Conservation (phyloP, 2,113 vertebrate genomes). For the Pogona vitticeps region DNA sequence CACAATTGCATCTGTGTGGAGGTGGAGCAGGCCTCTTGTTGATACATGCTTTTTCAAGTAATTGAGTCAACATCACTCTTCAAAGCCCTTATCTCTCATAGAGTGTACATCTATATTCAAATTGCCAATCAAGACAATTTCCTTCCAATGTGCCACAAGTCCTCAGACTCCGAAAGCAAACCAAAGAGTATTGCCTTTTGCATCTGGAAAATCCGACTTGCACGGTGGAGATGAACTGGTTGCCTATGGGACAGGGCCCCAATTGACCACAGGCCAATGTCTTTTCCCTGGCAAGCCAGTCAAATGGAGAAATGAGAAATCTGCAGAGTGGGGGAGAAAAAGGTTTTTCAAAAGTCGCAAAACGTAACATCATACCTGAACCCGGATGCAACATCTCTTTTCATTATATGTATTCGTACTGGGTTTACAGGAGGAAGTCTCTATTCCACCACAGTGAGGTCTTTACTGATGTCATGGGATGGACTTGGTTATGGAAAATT, state of each 20-base stretch:
- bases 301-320: not conserved
- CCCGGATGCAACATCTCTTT: not conserved
- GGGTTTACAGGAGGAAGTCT: not conserved
- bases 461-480: too few species aligned
- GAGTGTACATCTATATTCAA: not conserved
- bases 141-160: not conserved
- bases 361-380: too few species aligned
- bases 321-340: not conserved
- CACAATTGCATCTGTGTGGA: conserved; percentile 21
- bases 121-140: conserved; percentile 35
- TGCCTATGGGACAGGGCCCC: not conserved
- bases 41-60: conserved; percentile 31
- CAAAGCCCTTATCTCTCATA: conserved; percentile 22
- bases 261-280: too few species aligned
- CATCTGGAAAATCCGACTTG: not conserved
- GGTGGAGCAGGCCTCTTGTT: conserved; percentile 1
- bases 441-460: not conserved
- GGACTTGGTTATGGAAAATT: not conserved
- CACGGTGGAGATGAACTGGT: too few species aligned
- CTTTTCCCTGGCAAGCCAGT: not conserved
- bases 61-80: conserved; percentile 41
- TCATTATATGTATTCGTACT: not conserved
- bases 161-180: not conserved
- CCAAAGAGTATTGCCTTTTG: not conserved
- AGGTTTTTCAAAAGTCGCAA: not conserved